These are phyloP conservation scores for Zaprionus inermis DNA, from an alignment of 1,140 invertebrate species.

Conservation along the genomic window DNA sequence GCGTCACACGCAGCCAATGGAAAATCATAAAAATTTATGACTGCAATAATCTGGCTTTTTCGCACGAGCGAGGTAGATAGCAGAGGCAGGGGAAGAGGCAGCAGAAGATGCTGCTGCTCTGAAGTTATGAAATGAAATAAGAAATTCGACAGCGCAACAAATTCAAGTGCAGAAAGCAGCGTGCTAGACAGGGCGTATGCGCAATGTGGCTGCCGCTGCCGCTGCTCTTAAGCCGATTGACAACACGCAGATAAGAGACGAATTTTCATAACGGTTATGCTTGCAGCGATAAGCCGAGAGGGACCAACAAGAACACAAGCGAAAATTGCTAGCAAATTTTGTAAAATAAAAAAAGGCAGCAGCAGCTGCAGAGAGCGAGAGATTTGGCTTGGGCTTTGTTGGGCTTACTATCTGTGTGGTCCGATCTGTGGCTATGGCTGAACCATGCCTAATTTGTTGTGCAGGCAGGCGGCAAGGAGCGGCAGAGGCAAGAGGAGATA, in stretches of 20 bases:
- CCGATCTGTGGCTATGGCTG: conserved; percentile 65
- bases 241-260: conserved; percentile 44
- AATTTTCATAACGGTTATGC: conserved; percentile 51
- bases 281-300: conserved; percentile 48
- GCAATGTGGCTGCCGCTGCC: background rate
- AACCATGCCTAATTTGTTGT: conserved; percentile 62
- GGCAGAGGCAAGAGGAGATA: too few species aligned
- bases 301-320: conserved; percentile 14
- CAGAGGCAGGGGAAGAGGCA: background rate
- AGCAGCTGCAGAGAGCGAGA: conserved; percentile 22
- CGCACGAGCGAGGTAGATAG: background rate
- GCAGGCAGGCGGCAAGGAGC: conserved; percentile 39
- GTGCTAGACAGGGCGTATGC: conserved; percentile 18
- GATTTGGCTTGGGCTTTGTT: conserved; percentile 22
- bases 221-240: conserved; percentile 38
- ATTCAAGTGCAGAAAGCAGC: background rate
- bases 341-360: conserved; percentile 2
- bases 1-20: conserved; percentile 60
- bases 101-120: conserved; percentile 9
- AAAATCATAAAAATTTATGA: conserved; percentile 80
- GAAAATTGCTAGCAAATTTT: conserved; percentile 10
- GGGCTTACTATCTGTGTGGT: conserved; percentile 35
- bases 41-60: conserved; percentile 63
- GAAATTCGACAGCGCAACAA: conserved; percentile 13
- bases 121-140: conserved; percentile 40